phyloP scores from a whole-genome alignment of 53 echinoderm and acorn worm species.

The Paelopatides confundens region DNA sequence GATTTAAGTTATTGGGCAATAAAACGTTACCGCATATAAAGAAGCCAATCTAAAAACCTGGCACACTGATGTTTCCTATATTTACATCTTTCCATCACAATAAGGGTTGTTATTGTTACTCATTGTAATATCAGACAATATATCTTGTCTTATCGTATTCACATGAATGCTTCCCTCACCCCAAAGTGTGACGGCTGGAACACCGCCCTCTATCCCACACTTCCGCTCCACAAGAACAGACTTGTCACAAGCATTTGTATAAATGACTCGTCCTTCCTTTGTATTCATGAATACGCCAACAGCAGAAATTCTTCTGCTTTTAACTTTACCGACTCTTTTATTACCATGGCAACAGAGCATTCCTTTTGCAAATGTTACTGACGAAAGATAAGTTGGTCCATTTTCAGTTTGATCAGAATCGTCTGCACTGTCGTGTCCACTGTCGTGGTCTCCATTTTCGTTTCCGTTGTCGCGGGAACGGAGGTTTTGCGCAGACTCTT shows the following conservation, averaged over 20 bases:
- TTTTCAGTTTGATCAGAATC: constrained; percentile 44
- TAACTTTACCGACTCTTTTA: not conserved
- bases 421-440: constrained; percentile 98
- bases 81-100: not conserved
- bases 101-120: constrained; percentile 4
- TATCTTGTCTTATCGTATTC: not conserved
- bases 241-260: not conserved
- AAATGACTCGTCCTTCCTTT: not conserved
- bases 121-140: not conserved
- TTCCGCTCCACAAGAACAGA: not conserved
- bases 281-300: not conserved
- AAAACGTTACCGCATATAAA: too few relatives aligned
- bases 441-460: constrained; percentile 83
- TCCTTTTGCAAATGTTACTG: not conserved
- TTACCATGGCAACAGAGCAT: constrained; percentile 34
- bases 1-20: too few relatives aligned
- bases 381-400: not conserved
- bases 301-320: not conserved
- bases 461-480: constrained; percentile 53
- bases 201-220: constrained; percentile 33
- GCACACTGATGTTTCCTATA: not conserved
- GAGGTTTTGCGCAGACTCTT: constrained; percentile 62
- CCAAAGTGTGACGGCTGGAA: constrained; percentile 22
- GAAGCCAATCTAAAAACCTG: too few relatives aligned
- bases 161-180: constrained; percentile 30